These are phyloP conservation scores for Chrysina gloriosa DNA, from an alignment of 2,888 invertebrate species.

Conservation along the genomic window DNA sequence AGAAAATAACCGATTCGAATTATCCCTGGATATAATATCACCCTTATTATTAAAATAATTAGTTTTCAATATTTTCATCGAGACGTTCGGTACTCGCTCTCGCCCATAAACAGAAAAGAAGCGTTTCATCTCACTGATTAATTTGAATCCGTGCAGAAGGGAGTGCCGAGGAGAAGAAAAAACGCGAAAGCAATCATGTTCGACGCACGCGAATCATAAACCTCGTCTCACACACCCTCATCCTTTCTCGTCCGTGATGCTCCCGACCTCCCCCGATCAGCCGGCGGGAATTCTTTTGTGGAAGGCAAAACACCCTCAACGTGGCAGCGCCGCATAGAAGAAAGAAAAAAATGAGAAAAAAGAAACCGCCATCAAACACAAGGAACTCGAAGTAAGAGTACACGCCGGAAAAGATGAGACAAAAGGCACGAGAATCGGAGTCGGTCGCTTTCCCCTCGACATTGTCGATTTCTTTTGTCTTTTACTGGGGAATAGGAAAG, in stretches of 20 bases:
- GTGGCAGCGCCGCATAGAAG: neutral
- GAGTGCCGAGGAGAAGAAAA: neutral
- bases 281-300: slow-evolving; percentile 26
- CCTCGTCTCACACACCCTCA: neutral
- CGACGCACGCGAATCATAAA: slow-evolving; percentile 17
- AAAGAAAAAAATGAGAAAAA: slow-evolving; percentile 4
- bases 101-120: neutral
- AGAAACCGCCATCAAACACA: neutral
- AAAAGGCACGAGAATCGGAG: slow-evolving; percentile 25
- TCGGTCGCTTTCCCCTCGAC: neutral
- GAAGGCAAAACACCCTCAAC: slow-evolving; percentile 5
- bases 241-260: neutral
- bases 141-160: neutral
- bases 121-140: neutral
- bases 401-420: neutral
- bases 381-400: slow-evolving; percentile 1
- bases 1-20: too few relatives aligned
- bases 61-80: neutral
- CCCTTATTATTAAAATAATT: too few relatives aligned
- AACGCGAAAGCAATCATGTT: slow-evolving; percentile 23
- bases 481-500: neutral
- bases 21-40: too few relatives aligned
- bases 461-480: slow-evolving; percentile 10
- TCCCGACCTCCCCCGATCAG: neutral
- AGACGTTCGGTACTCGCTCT: neutral